Conservation (phyloP, 2,888 invertebrate species). For the Napeogenes inachia region DNA sequence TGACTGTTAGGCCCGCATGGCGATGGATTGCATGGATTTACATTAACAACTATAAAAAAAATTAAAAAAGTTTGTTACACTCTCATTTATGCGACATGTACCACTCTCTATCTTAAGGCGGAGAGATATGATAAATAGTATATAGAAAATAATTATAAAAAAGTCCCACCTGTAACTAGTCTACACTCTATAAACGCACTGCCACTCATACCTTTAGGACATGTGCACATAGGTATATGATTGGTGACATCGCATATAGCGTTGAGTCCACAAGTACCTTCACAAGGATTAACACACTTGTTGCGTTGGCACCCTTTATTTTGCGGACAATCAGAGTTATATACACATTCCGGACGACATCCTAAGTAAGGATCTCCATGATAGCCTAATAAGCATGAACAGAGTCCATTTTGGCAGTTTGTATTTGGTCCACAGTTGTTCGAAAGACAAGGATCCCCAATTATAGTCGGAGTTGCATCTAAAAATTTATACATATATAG, state of each 20-base stretch:
- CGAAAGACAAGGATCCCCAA: conserved; percentile 76
- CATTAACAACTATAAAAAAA: conserved; percentile 47
- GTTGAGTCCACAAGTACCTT: conserved; percentile 82
- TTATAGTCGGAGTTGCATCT: conserved; percentile 42
- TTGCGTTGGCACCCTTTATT: conserved; percentile 81
- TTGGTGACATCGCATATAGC: conserved; percentile 84
- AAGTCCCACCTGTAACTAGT: conserved; percentile 64
- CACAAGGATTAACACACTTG: conserved; percentile 85
- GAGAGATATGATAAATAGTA: no score
- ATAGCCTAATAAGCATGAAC: conserved; percentile 79
- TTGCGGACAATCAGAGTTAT: conserved; percentile 81
- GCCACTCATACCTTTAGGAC: conserved; percentile 81
- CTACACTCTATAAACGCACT: conserved; percentile 82
- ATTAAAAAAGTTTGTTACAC: not conserved
- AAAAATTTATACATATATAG: conserved; percentile 26
- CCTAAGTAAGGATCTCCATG: conserved; percentile 82
- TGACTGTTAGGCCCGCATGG: conserved; percentile 88
- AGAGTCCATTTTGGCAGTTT: conserved; percentile 75
- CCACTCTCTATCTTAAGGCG: no score
- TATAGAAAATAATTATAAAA: not conserved
- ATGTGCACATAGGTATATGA: conserved; percentile 84
- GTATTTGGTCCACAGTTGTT: conserved; percentile 82
- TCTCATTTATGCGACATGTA: no score
- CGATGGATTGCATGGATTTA: conserved; percentile 84
- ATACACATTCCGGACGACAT: conserved; percentile 83